Evolutionary conservation across 2,113 vertebrate genomes (phyloP).

Genomic region (Ochotona princeps): DNA sequence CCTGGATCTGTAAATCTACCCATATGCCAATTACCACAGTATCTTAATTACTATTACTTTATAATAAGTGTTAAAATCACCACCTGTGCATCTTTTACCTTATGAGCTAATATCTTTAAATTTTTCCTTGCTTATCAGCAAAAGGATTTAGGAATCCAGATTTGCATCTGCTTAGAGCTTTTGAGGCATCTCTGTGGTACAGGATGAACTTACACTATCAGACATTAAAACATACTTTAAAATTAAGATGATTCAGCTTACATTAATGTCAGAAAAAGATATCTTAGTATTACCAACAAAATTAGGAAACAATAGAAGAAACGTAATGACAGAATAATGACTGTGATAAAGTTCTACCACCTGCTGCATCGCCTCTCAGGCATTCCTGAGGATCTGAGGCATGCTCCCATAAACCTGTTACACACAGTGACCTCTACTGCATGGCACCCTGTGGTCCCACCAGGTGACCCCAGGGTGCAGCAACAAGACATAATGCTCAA

Average conservation of each 20-base stretch:
- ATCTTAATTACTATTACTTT: background rate
- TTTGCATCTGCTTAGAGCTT: background rate
- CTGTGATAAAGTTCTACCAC: background rate
- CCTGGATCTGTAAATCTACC: background rate
- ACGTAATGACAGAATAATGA: background rate
- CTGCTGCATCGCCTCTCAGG: background rate
- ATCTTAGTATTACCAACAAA: background rate
- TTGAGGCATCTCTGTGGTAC: background rate
- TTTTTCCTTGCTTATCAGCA: background rate
- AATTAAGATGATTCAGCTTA: background rate
- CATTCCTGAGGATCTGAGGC: background rate
- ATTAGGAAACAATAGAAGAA: background rate
- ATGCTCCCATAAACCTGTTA: background rate
- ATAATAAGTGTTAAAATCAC: background rate
- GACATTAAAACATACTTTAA: background rate
- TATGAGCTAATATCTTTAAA: background rate
- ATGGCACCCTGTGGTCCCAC: background rate
- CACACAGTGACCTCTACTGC: background rate
- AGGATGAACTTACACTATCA: background rate
- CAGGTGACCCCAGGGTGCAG: too few species aligned
- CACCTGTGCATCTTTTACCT: background rate
- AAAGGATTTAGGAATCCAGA: constrained; percentile 19
- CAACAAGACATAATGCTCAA: background rate
- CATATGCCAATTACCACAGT: background rate
- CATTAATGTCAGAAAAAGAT: background rate